A percentile compares a stretch with the other conserved stretches of the same genome.
Conservation (phyloP, 2,797 vertebrate genomes). For the Chelon auratus region DNA sequence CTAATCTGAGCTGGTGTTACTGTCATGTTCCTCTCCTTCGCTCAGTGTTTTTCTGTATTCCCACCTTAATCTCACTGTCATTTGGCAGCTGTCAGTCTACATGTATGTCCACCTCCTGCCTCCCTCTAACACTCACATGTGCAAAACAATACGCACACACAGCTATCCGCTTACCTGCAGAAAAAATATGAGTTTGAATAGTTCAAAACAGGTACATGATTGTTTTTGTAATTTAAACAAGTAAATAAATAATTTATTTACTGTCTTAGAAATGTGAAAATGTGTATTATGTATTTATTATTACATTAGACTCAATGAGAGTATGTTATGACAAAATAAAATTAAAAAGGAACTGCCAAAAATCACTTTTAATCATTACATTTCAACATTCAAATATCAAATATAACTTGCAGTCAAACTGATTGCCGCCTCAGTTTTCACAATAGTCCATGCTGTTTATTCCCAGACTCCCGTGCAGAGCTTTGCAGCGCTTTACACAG, state of each 20-base stretch:
- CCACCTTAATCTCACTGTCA: conserved; percentile 88
- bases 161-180: neutral
- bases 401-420: neutral
- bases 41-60: conserved; percentile 86
- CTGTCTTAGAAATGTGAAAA: neutral
- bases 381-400: conserved; percentile 6
- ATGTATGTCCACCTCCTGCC: conserved; percentile 83
- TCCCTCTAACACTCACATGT: conserved; percentile 16
- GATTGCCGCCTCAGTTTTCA: conserved; percentile 39
- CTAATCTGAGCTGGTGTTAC: conserved; percentile 91
- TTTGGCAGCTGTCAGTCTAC: conserved; percentile 88
- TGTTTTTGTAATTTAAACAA: neutral
- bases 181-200: neutral
- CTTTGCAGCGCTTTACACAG: conserved; percentile 49
- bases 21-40: conserved; percentile 91
- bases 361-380: neutral
- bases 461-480: conserved; percentile 42
- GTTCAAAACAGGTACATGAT: neutral
- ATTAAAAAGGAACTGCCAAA: neutral
- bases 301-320: neutral
- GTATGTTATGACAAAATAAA: too few relatives aligned
- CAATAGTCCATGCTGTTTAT: conserved; percentile 58
- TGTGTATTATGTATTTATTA: neutral
- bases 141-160: neutral
- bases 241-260: neutral